These are phyloP conservation scores for Nymphalis polychloros DNA, from an alignment of 2,888 invertebrate genomes.

Conservation along the genomic window DNA sequence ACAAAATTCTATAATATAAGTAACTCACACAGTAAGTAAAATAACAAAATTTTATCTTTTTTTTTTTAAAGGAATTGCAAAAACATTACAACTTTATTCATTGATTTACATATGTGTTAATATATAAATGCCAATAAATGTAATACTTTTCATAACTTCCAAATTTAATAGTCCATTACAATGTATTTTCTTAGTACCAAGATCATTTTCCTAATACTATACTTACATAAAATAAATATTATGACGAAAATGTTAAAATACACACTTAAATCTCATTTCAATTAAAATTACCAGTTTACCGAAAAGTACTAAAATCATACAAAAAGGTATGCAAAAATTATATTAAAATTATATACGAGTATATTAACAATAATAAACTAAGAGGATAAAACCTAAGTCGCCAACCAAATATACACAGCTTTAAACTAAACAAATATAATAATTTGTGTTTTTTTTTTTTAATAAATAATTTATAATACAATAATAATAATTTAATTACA, in stretches of 20 bases:
- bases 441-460: slow-evolving; percentile 18
- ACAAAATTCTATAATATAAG: no score
- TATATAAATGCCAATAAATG: no score
- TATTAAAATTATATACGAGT: not conserved
- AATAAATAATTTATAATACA: slow-evolving; percentile 16
- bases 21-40: no score
- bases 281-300: not conserved
- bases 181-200: not conserved
- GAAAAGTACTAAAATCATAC: not conserved
- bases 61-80: no score
- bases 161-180: not conserved
- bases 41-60: no score
- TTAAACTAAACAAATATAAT: slow-evolving; percentile 31
- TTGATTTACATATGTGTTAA: no score
- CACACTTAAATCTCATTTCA: no score
- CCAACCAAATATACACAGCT: slow-evolving; percentile 12
- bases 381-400: slow-evolving; percentile 31
- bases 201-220: not conserved
- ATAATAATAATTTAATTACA: slow-evolving; percentile 13
- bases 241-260: not conserved
- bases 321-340: not conserved
- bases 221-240: not conserved
- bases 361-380: slow-evolving; percentile 29
- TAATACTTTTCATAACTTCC: no score
- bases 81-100: no score